These are phyloP conservation scores for Bos indicus DNA, from an alignment of 2,113 vertebrate species.

Conservation along the genomic window DNA sequence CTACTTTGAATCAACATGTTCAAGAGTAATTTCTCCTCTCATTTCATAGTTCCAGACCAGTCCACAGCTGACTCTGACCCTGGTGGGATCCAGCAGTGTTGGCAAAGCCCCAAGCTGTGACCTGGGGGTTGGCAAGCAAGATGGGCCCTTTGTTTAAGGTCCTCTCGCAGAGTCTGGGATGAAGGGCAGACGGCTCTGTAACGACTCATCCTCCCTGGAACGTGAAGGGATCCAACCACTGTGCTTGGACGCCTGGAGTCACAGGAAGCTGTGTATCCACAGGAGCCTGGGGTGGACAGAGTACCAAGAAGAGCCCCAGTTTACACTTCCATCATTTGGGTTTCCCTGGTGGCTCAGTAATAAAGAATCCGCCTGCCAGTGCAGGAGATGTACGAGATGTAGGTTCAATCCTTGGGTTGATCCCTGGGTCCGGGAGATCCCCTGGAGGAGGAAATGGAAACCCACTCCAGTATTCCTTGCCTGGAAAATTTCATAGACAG, in stretches of 20 bases:
- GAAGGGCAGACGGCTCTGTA: constrained; percentile 57
- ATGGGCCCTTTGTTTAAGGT: constrained; percentile 74
- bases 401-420: neutral
- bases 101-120: constrained; percentile 61
- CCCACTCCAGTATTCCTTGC: neutral
- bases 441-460: neutral
- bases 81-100: constrained; percentile 62
- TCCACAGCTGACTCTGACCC: neutral
- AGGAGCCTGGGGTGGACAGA: neutral
- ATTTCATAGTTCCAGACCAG: constrained; percentile 70
- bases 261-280: neutral
- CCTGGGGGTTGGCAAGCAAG: constrained; percentile 6
- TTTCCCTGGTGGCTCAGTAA: neutral
- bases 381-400: neutral
- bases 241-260: accelerated
- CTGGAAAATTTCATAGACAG: neutral
- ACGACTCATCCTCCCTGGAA: neutral
- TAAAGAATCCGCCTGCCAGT: neutral
- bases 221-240: accelerated
- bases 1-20: neutral
- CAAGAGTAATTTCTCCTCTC: constrained; percentile 28
- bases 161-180: constrained; percentile 73
- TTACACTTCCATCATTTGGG: neutral
- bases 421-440: neutral
- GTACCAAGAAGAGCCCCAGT: neutral